Evolutionary conservation across 2,797 vertebrate genomes (phyloP).

Genomic region (Pantherophis alleghaniensis): DNA sequence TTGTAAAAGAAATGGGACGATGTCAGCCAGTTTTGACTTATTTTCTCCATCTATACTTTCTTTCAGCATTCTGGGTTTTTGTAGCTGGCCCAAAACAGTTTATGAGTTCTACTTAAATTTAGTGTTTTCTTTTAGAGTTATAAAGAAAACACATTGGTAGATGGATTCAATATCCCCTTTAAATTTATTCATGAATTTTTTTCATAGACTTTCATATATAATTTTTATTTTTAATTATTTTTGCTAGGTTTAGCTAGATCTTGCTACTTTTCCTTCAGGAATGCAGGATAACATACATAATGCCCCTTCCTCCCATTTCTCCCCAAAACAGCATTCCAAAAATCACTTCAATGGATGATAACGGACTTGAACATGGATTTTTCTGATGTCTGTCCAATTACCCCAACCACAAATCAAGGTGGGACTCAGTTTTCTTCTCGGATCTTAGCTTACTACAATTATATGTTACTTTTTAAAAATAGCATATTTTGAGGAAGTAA

Average conservation of each 20-base stretch:
- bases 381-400: background rate
- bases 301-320: background rate
- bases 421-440: background rate
- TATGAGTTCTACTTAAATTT: background rate
- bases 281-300: background rate
- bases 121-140: background rate
- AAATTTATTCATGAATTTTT: background rate
- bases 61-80: background rate
- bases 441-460: conserved; percentile 5
- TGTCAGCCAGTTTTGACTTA: background rate
- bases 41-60: background rate
- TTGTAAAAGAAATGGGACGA: background rate
- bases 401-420: background rate
- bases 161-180: background rate
- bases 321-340: background rate
- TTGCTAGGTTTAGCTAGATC: background rate
- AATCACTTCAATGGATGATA: background rate
- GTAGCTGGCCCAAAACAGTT: background rate
- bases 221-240: background rate
- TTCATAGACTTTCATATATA: conserved; percentile 11
- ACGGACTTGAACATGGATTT: background rate
- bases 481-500: background rate
- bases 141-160: background rate
- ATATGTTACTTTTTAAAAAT: background rate
- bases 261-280: background rate